phyloP scores from a whole-genome alignment of 2,797 vertebrate genomes.

The Falco concolor region DNA sequence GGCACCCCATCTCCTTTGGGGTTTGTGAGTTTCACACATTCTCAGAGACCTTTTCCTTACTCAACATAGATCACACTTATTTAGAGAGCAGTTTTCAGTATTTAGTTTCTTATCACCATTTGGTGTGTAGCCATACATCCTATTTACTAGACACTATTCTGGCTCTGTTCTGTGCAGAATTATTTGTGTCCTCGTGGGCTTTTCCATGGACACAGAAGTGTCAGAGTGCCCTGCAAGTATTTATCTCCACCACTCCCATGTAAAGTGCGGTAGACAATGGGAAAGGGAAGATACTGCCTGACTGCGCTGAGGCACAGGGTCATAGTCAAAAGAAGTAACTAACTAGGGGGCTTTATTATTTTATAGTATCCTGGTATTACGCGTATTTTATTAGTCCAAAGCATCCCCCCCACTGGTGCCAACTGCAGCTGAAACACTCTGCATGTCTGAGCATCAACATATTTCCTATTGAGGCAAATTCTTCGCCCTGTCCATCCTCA shows the following conservation, averaged over 20 bases:
- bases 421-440: not conserved
- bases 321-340: not conserved
- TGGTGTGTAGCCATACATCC: not conserved
- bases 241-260: not conserved
- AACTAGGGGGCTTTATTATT: not conserved
- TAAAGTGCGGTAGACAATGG: not conserved
- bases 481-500: not conserved
- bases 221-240: not conserved
- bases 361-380: not conserved
- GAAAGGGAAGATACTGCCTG: not conserved
- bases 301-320: not conserved
- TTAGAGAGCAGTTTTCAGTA: not conserved
- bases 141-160: not conserved
- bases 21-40: not conserved
- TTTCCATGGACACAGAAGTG: not conserved
- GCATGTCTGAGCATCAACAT: not conserved
- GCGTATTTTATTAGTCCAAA: not conserved
- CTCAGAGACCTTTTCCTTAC: not conserved
- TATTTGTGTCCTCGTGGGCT: not conserved
- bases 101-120: not conserved
- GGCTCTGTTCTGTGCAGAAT: not conserved
- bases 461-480: not conserved
- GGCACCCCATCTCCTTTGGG: not conserved
- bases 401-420: accelerated
- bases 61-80: not conserved